Base-by-base conservation (phyloP, 2,797 vertebrate species). In the Morus bassanus region DNA sequence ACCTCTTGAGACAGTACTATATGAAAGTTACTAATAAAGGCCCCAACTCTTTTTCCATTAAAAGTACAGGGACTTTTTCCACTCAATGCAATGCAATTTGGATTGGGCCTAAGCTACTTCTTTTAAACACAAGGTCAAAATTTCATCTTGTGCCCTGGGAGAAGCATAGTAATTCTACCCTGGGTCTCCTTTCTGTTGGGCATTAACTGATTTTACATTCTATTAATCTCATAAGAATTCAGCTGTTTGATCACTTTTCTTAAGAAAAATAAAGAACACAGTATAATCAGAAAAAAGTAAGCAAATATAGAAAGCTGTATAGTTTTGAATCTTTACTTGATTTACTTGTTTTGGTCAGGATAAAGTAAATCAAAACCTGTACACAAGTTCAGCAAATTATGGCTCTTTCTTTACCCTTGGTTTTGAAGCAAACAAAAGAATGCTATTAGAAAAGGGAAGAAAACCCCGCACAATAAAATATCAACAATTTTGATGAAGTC, bases 21-120 rank as follows among this genome's bases (percentile, higher is more conserved):
- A 93, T 45, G 76, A 50, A 95, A 90, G 48, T 46, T 68, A 92
- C 68, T 82, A 95, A 89, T 79, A 96, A 94, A 88, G 67, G 50
- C 31, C 54, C 45, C 56, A 92, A 82, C 45, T 85, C 82, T 92
- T 85, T 81, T 77, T 37, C 61, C 35, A 33, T 76, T 91, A 59
- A 37, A 91, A 69, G 10, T 69, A 56, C 35, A 77, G 68, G 0
- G 2, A 83, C 46, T 37, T 37, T 87, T 90, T 87, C n/a, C 31
- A 61, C 41, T 51, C 33, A 48, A n/a, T 74, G 87, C 81, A 72
- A 12, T 59, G 27, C 5, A 85, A 64, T 53, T n/a, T 78, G 43
- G 61, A 77, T 61, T 43, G 28, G 10, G n/a, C 28, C 53, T 75
- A 83, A 89, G 12, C 12, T 77, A 80, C 15, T 63, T 11, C 15